These are phyloP conservation scores for Nasonovia ribisnigri DNA, from an alignment of 2,888 invertebrate species.

Conservation along the genomic window DNA sequence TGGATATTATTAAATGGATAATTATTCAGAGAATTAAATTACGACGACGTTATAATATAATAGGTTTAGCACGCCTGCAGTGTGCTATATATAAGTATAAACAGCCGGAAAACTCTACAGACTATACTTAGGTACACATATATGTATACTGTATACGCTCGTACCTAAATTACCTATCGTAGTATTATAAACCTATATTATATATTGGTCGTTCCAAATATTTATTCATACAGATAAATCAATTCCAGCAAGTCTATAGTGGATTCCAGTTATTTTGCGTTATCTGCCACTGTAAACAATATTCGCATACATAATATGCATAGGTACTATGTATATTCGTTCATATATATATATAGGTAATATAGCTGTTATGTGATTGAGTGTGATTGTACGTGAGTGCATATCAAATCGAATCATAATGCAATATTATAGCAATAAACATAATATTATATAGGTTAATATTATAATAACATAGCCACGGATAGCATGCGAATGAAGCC, in stretches of 20 bases:
- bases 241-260: neutral
- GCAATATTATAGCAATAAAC: neutral
- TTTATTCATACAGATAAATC: conserved; percentile 7
- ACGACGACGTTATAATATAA: neutral
- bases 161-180: neutral
- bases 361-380: neutral
- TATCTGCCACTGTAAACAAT: neutral
- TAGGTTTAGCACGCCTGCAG: neutral
- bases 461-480: neutral
- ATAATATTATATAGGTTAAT: neutral
- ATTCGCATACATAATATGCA: neutral
- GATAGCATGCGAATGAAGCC: neutral
- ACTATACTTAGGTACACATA: neutral
- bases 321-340: too few species aligned
- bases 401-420: neutral
- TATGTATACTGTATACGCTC: too few species aligned
- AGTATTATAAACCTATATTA: neutral
- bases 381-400: neutral
- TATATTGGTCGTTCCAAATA: neutral
- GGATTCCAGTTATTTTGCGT: neutral
- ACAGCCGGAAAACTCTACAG: neutral
- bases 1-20: neutral
- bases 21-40: neutral
- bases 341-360: neutral
- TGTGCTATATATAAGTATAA: neutral